Evolutionary conservation across 1,140 invertebrate genomes (phyloP).

Genomic region (Araneus ventricosus): DNA sequence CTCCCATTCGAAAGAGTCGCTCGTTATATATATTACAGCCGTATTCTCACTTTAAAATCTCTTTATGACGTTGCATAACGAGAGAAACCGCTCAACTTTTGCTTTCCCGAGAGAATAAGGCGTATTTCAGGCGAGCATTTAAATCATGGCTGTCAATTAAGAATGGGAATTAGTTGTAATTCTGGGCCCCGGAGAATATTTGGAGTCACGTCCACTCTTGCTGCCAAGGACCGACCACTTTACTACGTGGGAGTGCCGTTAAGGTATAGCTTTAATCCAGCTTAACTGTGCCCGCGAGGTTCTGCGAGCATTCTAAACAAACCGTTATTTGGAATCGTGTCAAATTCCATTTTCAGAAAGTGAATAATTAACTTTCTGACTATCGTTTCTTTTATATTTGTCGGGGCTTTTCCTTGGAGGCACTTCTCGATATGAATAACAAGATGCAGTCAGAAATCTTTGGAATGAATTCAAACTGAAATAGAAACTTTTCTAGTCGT

Average conservation of each 20-base stretch:
- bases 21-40: neutral
- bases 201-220: neutral
- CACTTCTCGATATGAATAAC: no score
- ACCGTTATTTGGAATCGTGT: slow-evolving; percentile 39
- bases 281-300: slow-evolving; percentile 22
- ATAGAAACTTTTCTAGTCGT: no score
- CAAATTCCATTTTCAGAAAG: slow-evolving; percentile 37
- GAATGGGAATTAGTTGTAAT: slow-evolving; percentile 38
- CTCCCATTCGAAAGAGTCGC: neutral
- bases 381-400: neutral
- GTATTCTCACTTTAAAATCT: slow-evolving; percentile 1
- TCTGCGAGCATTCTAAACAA: neutral
- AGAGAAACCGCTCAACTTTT: slow-evolving; percentile 13
- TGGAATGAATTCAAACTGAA: no score
- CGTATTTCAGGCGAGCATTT: slow-evolving; percentile 2
- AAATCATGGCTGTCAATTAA: slow-evolving; percentile 52
- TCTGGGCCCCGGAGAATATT: slow-evolving; percentile 18
- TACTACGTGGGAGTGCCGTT: slow-evolving; percentile 14
- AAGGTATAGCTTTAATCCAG: slow-evolving; percentile 24
- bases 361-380: slow-evolving; percentile 22
- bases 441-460: no score
- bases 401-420: neutral
- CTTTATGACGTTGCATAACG: neutral
- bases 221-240: neutral
- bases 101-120: neutral